Percentiles rank a stretch among this genome's conserved stretches.
Conservation (phyloP, 2,113 vertebrate species). For the Larimichthys crocea region DNA sequence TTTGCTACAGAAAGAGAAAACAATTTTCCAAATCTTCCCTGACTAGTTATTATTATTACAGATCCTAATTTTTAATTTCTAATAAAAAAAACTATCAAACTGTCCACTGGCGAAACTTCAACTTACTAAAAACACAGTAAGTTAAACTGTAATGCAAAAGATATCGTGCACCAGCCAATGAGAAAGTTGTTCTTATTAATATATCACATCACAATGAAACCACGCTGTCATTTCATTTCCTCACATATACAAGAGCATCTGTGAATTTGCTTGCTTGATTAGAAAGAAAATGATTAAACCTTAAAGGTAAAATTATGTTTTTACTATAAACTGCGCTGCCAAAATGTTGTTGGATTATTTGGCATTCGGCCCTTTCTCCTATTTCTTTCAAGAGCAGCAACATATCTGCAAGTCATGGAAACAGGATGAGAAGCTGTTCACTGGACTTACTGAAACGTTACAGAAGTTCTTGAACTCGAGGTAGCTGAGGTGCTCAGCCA, state of each 20-base stretch:
- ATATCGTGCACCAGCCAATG: neutral
- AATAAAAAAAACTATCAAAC: neutral
- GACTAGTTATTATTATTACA: too few species aligned
- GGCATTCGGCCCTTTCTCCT: neutral
- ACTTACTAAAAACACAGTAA: neutral
- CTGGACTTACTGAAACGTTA: constrained; percentile 86
- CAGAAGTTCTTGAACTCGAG: constrained; percentile 93
- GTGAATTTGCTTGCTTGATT: neutral
- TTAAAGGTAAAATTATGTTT: neutral
- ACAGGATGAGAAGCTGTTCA: neutral
- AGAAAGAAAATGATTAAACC: neutral
- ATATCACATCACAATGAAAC: too few species aligned
- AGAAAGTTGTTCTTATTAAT: too few species aligned
- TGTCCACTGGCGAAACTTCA: neutral
- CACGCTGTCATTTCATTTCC: neutral
- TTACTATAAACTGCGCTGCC: neutral
- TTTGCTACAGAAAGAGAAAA: neutral
- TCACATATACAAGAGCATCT: neutral
- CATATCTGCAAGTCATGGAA: neutral
- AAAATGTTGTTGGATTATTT: neutral
- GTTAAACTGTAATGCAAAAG: neutral
- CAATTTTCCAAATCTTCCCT: neutral
- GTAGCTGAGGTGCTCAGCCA: constrained; percentile 92
- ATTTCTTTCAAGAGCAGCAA: neutral
- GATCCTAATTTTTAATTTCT: too few species aligned